These are phyloP conservation scores for Horisme vitalbata DNA, from an alignment of 2,888 invertebrate genomes.

Conservation along the genomic window DNA sequence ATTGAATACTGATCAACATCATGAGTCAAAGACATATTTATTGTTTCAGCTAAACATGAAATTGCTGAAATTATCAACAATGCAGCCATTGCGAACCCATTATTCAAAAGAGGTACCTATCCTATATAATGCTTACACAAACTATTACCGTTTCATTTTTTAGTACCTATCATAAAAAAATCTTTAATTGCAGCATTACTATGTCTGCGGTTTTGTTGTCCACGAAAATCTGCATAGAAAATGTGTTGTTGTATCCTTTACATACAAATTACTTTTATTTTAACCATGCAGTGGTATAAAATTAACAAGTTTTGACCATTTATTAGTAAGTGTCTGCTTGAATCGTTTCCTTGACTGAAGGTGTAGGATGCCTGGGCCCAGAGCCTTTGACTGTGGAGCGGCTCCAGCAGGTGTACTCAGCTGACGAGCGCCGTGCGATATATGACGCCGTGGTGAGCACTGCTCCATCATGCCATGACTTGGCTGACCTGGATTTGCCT, in stretches of 20 bases:
- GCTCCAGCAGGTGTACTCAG: slow-evolving; percentile 68
- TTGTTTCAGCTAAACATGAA: slow-evolving; percentile 51
- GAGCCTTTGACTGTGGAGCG: slow-evolving; percentile 58
- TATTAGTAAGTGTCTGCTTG: too few relatives aligned
- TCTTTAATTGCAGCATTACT: slow-evolving; percentile 29
- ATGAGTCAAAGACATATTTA: too few relatives aligned
- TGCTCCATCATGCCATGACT: slow-evolving; percentile 56
- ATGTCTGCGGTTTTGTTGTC: slow-evolving; percentile 26
- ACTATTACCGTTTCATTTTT: too few relatives aligned
- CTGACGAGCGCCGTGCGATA: slow-evolving; percentile 81
- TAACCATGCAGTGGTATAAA: too few relatives aligned
- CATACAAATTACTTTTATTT: slow-evolving; percentile 3
- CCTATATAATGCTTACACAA: too few relatives aligned
- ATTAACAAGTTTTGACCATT: too few relatives aligned
- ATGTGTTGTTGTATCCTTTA: slow-evolving; percentile 51
- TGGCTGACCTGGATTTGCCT: slow-evolving; percentile 55
- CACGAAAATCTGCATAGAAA: slow-evolving; percentile 29
- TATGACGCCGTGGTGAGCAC: slow-evolving; percentile 76
- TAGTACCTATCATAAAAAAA: too few relatives aligned
- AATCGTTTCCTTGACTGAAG: slow-evolving; percentile 56
- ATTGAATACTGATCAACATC: too few relatives aligned
- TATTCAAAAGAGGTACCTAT: slow-evolving; percentile 69
- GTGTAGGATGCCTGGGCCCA: slow-evolving; percentile 41
- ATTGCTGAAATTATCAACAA: slow-evolving; percentile 55
- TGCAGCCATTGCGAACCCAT: slow-evolving; percentile 49